Evolutionary conservation across 2,888 invertebrate species (phyloP).

Genomic region (Amblyjoppa fuscipennis): DNA sequence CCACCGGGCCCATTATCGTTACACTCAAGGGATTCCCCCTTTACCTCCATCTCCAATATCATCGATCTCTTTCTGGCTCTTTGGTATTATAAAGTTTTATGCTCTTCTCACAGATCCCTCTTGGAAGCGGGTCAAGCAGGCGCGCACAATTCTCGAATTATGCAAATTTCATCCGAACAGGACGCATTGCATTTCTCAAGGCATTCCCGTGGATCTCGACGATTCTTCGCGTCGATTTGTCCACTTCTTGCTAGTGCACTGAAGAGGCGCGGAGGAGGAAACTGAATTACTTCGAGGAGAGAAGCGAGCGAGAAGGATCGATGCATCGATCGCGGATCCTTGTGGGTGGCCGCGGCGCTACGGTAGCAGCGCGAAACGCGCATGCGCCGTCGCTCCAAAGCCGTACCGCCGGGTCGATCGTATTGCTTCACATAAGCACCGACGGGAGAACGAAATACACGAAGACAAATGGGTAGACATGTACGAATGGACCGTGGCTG

Average conservation of each 20-base stretch:
- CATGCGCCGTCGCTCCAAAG: constrained; percentile 20
- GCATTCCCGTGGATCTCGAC: constrained; percentile 32
- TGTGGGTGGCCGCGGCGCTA: constrained; percentile 68
- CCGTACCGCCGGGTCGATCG: constrained; percentile 24
- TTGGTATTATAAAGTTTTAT: not conserved
- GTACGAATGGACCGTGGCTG: constrained; percentile 45
- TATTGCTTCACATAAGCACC: constrained; percentile 25
- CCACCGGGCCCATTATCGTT: constrained; percentile 71
- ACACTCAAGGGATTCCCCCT: constrained; percentile 48
- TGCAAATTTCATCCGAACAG: constrained; percentile 61
- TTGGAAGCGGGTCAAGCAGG: constrained; percentile 56
- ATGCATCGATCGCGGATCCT: constrained; percentile 61
- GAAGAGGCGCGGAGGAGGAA: not conserved
- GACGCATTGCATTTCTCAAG: constrained; percentile 38
- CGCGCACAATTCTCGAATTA: constrained; percentile 61
- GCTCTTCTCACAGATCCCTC: constrained; percentile 20
- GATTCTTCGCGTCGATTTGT: constrained; percentile 20
- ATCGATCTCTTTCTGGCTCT: constrained; percentile 45
- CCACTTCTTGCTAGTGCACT: not conserved
- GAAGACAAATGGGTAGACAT: constrained; percentile 53
- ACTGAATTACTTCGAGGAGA: not conserved
- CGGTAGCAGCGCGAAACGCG: constrained; percentile 22
- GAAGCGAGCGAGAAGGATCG: not conserved
- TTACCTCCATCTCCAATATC: constrained; percentile 11
- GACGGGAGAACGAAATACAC: constrained; percentile 48